These are phyloP conservation scores for Bombylius discolor DNA, from an alignment of 2,888 invertebrate species.

Conservation along the genomic window DNA sequence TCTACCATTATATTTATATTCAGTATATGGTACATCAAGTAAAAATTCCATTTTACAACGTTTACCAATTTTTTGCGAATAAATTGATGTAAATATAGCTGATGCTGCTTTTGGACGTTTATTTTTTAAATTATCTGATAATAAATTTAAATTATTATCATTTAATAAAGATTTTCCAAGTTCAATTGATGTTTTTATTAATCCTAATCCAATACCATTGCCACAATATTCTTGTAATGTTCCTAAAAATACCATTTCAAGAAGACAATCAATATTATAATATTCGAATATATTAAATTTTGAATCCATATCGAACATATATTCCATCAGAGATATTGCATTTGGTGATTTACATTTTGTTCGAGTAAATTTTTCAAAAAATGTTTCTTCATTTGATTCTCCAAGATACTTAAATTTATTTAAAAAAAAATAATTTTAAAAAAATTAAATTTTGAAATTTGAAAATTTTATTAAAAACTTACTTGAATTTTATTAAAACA, in stretches of 20 bases:
- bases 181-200: slow-evolving; percentile 43
- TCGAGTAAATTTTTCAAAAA: slow-evolving; percentile 27
- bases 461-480: slow-evolving; percentile 7
- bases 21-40: slow-evolving; percentile 39
- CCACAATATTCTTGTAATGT: slow-evolving; percentile 41
- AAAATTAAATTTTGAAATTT: too few species aligned
- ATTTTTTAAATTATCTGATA: slow-evolving; percentile 20
- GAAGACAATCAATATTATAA: slow-evolving; percentile 45
- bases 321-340: slow-evolving; percentile 45
- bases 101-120: slow-evolving; percentile 36
- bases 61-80: slow-evolving; percentile 45
- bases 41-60: slow-evolving; percentile 42
- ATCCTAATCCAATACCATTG: slow-evolving; percentile 40
- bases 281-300: slow-evolving; percentile 47
- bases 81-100: slow-evolving; percentile 45
- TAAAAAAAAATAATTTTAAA: not conserved
- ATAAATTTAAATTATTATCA: slow-evolving; percentile 37
- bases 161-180: slow-evolving; percentile 38
- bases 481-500: slow-evolving; percentile 60
- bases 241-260: slow-evolving; percentile 56
- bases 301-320: slow-evolving; percentile 51
- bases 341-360: slow-evolving; percentile 43
- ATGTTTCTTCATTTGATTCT: slow-evolving; percentile 21
- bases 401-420: slow-evolving; percentile 19
- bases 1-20: slow-evolving; percentile 45